phyloP scores from a whole-genome alignment of 2,113 vertebrate genomes.

The Epinephelus fuscoguttatus region DNA sequence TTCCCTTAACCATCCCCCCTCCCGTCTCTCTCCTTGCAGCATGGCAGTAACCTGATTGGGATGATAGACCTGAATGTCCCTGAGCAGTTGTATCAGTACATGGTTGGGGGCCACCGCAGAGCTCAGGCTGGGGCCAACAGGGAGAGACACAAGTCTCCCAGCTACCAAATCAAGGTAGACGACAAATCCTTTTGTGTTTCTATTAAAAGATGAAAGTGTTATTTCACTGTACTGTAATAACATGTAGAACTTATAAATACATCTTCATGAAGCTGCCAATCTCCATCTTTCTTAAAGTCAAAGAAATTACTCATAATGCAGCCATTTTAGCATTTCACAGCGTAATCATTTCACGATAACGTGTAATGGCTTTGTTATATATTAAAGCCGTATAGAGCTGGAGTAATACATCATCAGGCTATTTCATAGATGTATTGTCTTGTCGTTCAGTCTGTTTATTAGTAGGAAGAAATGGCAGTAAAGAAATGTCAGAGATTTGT shows the following conservation, averaged over 20 bases:
- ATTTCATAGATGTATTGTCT: background rate
- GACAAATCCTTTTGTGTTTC: background rate
- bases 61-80: constrained; percentile 99
- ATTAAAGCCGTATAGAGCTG: no score
- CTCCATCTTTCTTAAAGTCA: background rate
- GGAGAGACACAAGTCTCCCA: constrained; percentile 98
- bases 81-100: constrained; percentile 98
- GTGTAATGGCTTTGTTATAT: background rate
- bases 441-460: no score
- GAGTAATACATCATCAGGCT: background rate
- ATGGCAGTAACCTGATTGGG: constrained; percentile 97
- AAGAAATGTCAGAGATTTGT: no score
- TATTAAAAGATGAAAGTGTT: background rate
- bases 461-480: no score
- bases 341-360: background rate
- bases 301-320: background rate
- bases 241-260: background rate
- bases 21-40: constrained; percentile 77
- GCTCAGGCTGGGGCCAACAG: constrained; percentile 91
- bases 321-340: background rate
- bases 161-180: constrained; percentile 96
- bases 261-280: background rate
- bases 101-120: constrained; percentile 97
- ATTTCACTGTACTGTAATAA: background rate
- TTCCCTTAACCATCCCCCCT: background rate